A percentile compares a stretch with the other conserved stretches of the same genome.
phyloP scores from a whole-genome alignment of 2,797 vertebrate species.

The Platyrinchus mystaceus region DNA sequence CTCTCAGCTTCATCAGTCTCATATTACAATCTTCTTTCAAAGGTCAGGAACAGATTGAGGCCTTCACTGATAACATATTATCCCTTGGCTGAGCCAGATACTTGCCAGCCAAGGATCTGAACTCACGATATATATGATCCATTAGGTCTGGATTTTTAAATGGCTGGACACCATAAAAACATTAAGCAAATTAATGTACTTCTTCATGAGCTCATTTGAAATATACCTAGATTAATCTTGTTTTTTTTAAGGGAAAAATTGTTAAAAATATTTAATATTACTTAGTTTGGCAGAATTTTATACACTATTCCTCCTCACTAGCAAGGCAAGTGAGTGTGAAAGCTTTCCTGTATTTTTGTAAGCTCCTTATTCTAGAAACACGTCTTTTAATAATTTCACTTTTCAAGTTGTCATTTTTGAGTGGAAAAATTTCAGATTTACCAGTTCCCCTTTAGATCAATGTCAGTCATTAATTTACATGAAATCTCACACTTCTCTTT shows the following conservation, averaged over 20 bases:
- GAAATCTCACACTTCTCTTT: neutral
- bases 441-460: accelerated
- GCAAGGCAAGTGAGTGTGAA: neutral
- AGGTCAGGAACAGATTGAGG: neutral
- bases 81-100: neutral
- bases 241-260: neutral
- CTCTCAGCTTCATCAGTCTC: neutral
- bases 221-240: no score
- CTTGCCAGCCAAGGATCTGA: neutral
- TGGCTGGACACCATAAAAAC: neutral
- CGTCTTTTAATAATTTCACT: neutral
- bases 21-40: neutral
- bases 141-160: neutral
- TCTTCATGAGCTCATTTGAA: neutral
- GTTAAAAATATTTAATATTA: neutral
- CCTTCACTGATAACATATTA: neutral
- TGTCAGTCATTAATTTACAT: neutral
- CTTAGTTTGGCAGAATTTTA: neutral
- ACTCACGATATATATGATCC: neutral
- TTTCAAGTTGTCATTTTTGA: neutral
- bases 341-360: neutral
- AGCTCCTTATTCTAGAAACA: neutral
- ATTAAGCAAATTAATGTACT: neutral
- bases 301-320: neutral
- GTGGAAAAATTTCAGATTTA: neutral